Evolutionary conservation across 2,113 vertebrate genomes (phyloP).

Genomic region (Dicentrarchus labrax): DNA sequence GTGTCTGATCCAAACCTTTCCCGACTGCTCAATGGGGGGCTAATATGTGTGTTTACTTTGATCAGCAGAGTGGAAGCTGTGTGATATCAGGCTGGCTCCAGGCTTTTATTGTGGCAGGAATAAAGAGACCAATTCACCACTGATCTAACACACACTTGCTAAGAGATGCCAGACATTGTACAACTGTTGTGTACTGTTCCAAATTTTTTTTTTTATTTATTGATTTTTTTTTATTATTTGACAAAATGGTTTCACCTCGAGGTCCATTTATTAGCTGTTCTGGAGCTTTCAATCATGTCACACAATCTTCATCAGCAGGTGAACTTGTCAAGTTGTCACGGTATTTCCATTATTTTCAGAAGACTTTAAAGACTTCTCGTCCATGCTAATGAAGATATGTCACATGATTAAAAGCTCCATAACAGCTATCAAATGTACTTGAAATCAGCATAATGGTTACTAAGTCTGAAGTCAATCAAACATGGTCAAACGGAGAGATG

Average conservation of each 20-base stretch:
- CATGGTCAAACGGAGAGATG: too few relatives aligned
- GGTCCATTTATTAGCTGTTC: background rate
- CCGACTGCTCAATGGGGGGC: constrained; percentile 14
- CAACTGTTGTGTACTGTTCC: background rate
- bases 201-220: too few relatives aligned
- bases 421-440: background rate
- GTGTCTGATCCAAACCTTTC: background rate
- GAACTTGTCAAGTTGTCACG: background rate
- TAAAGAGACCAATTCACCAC: background rate
- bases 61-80: constrained; percentile 23
- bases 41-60: constrained; percentile 37
- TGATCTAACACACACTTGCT: constrained; percentile 8
- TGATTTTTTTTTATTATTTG: too few relatives aligned
- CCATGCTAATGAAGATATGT: background rate
- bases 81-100: constrained; percentile 9
- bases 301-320: background rate
- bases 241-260: background rate
- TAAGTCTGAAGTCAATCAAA: background rate
- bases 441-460: background rate
- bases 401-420: background rate
- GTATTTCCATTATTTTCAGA: background rate
- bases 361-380: background rate
- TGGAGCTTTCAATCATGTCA: background rate
- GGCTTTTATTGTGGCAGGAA: background rate
- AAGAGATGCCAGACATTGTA: background rate